Conservation (phyloP, 2,113 vertebrate species). For the Dermatemys mawii region DNA sequence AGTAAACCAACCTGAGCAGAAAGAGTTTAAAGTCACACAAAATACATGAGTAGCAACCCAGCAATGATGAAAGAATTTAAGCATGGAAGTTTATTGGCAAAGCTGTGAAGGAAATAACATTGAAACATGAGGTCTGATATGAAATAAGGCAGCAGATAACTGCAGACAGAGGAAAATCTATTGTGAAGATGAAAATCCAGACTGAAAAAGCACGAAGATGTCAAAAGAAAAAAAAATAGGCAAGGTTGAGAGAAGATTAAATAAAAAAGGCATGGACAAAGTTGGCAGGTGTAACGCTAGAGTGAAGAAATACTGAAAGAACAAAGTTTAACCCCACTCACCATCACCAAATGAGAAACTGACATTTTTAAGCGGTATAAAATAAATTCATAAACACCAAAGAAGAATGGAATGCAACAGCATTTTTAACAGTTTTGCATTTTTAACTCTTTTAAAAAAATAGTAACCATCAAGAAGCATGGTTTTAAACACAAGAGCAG, state of each 20-base stretch:
- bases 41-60: neutral
- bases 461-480: neutral
- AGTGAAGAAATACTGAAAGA: neutral
- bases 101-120: neutral
- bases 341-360: neutral
- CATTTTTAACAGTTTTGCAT: neutral
- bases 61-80: neutral
- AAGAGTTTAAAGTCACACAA: neutral
- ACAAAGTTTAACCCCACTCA: neutral
- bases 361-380: neutral
- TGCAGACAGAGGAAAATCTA: neutral
- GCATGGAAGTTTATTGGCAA: neutral
- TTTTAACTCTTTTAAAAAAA: neutral
- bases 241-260: neutral
- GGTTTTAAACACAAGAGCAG: neutral
- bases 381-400: neutral
- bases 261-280: neutral
- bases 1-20: neutral
- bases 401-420: rapidly evolving
- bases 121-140: neutral
- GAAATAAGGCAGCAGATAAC: neutral
- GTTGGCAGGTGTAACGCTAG: neutral
- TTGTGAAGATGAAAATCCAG: neutral
- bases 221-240: neutral
- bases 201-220: neutral